Evolutionary conservation across 2,888 invertebrate genomes (phyloP), one percentile per base, ranked within the genome.

Genomic region (Xestoiulus laeticollis): DNA sequence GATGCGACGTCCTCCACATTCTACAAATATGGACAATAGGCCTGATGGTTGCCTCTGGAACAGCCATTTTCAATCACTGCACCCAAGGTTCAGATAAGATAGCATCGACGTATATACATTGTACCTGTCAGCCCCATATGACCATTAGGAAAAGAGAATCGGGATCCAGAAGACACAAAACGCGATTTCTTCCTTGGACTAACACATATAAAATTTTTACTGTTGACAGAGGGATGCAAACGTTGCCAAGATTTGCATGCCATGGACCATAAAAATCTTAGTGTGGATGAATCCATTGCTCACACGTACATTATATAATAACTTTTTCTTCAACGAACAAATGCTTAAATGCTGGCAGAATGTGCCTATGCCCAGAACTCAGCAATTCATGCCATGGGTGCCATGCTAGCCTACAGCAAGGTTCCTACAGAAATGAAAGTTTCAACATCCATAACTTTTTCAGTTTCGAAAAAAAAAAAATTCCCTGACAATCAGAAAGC

Each of bases 1-100:
- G 68, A 68, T 68, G 68, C 68, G 68, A 68, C 22, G 26, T 68
- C 68, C 68, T 68, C 68, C 68, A 68, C 68, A 68, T 68, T 68
- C 68, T 68, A n/a, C 59, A 59, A 19, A n/a, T 59, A 68, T 68
- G 68, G 68, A 68, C 68, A 68, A 68, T n/a, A 68, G 68, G 26
- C 68, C 68, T 22, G 68, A 1, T 68, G 19, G 68, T 26, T 26
- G 68, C n/a, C 1, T n/a, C n/a, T 59, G 59, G 6, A 59, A n/a
- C 59, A 59, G n/a, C 19, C 59, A n/a, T 59, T 48, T 59, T 59
- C 59, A 59, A n/a, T 48, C 48, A 48, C 48, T 12, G 48, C 48
- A 16, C 19, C 59, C 59, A 59, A n/a, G 59, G 5, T 59, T n/a
- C 59, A 59, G 59, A 19, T 59, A n/a, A 59, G 16, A 59, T 59